phyloP scores from a whole-genome alignment of 1,140 invertebrate species.

The Akabosia matsudoensis region DNA sequence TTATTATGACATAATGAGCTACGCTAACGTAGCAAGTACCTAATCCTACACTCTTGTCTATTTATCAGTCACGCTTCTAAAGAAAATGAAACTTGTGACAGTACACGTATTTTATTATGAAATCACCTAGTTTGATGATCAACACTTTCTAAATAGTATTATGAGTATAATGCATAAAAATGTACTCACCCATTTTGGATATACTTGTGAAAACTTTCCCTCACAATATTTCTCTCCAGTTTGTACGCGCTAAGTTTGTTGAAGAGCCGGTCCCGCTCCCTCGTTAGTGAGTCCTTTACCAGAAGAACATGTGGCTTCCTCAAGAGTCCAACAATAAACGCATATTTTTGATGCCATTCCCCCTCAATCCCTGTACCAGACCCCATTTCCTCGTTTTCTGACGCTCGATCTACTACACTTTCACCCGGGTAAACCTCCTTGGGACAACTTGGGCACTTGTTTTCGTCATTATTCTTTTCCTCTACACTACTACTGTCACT shows the following conservation, averaged over 20 bases:
- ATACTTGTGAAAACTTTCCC: conserved; percentile 28
- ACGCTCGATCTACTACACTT: background rate
- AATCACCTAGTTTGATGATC: too few species aligned
- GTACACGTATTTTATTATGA: too few species aligned
- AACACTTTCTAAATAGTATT: too few species aligned
- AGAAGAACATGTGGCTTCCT: conserved; percentile 42
- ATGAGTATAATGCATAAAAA: too few species aligned
- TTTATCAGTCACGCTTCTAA: too few species aligned
- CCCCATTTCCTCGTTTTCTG: background rate
- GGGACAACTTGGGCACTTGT: background rate
- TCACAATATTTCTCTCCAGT: conserved; percentile 37
- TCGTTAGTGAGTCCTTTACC: conserved; percentile 35
- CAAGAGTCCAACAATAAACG: conserved; percentile 41
- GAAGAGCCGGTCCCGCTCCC: conserved; percentile 37
- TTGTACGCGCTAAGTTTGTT: conserved; percentile 40
- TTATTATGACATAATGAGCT: too few species aligned
- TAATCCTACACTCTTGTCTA: too few species aligned
- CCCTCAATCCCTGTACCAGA: conserved; percentile 22
- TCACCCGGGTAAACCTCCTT: background rate
- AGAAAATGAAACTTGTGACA: too few species aligned
- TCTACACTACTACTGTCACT: background rate
- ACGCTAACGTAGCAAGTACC: too few species aligned
- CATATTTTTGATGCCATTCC: conserved; percentile 46
- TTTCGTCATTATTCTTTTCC: too few species aligned
- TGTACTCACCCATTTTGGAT: conserved; percentile 35